These are phyloP conservation scores for Leptogaster cylindrica DNA, from an alignment of 2,888 invertebrate genomes.

Conservation along the genomic window DNA sequence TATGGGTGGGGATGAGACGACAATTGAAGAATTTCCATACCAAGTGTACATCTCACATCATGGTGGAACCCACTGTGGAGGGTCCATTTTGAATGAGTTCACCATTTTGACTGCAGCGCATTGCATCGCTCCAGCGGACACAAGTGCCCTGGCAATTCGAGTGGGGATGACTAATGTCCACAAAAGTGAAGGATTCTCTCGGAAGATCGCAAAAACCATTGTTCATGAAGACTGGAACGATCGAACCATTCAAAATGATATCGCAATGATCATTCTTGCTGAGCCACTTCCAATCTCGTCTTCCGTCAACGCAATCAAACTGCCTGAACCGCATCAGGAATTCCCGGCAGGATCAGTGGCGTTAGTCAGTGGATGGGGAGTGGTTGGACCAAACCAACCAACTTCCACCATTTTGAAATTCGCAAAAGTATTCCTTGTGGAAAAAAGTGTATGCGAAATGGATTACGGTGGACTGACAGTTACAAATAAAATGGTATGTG, in stretches of 20 bases:
- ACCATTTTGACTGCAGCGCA: constrained; percentile 68
- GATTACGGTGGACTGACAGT: constrained; percentile 34
- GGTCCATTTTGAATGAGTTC: constrained; percentile 62
- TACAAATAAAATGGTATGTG: constrained; percentile 46
- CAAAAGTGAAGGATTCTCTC: constrained; percentile 37
- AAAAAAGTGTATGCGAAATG: constrained; percentile 56
- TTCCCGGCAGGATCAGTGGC: constrained; percentile 12
- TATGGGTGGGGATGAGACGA: constrained; percentile 54
- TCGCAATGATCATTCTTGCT: constrained; percentile 64
- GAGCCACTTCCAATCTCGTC: constrained; percentile 59
- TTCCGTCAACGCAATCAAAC: constrained; percentile 57
- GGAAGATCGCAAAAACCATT: not conserved
- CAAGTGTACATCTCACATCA: constrained; percentile 55
- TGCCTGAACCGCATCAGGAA: constrained; percentile 42
- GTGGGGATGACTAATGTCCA: constrained; percentile 63
- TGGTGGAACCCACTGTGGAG: constrained; percentile 66
- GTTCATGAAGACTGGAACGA: constrained; percentile 61
- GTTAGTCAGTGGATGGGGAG: constrained; percentile 46
- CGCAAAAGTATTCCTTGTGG: constrained; percentile 62
- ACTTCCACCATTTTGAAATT: constrained; percentile 57
- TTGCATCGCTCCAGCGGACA: constrained; percentile 58
- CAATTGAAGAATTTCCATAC: constrained; percentile 53
- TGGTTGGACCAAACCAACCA: constrained; percentile 49
- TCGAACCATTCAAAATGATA: constrained; percentile 63
- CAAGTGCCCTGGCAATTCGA: not conserved